Base-by-base conservation (phyloP, 2,113 vertebrate genomes). In the Stictonetta naevosa region DNA sequence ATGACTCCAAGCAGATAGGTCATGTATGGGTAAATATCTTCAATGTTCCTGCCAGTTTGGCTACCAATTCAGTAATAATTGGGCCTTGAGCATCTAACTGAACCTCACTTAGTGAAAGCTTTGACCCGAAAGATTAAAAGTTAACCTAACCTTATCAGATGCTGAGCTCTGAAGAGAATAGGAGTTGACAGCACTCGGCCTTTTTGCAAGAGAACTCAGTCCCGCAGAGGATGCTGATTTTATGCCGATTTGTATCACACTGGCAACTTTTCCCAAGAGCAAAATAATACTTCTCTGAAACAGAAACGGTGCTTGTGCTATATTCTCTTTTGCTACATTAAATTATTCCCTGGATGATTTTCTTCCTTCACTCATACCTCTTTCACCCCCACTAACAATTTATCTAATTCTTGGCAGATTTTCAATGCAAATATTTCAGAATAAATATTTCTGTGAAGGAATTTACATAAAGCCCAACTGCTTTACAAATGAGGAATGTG, bases 381-480 rank as follows among this genome's bases (percentile, higher is more conserved):
- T 82, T 25, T 40, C 8, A 60, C 10, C 59, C 72, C 50, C 22
- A 3, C 50, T 29, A 42, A 46, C 64, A 0, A 74, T 82, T 36
- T 25, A 56, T 82, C 74, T 68, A 19, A 55, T 44, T 77, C 75
- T 7, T 95, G 96, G 94, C 75, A 3, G 50, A 2, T 53, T 86
- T 87, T 79, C 94, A 88, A 4, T 6, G 77, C 58, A 88, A 95
- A 93, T 66, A 93, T 79, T 92, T 85, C 83, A 88, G 44, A 64
- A 40, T 38, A 64, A 64, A 29, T 64, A 40, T 29, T 58, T 91
- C 44, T 83, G 85, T 56, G 20, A 13, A 87, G 85, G 74, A 33
- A 83, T 89, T 95, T 28, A 40, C 36, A 80, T 13, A 20, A 55
- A 88, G 42, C 46, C 21, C 38, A 31, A 13, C 8, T 8, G 36